Conservation (phyloP, 53 echinoderm and acorn worm species). For the Echinarachnius parma region DNA sequence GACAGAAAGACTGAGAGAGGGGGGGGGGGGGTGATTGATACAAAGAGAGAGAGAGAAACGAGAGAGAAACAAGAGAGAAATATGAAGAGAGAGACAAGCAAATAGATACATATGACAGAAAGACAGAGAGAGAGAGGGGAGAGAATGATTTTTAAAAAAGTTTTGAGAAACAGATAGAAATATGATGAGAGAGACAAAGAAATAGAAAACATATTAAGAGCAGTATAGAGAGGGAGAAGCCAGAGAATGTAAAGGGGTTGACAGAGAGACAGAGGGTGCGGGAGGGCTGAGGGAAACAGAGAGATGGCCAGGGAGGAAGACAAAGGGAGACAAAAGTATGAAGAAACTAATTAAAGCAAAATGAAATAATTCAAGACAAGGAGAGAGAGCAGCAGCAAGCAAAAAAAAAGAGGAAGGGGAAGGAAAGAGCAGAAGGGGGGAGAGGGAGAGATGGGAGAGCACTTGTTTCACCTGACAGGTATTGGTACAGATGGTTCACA, state of each 20-base stretch:
- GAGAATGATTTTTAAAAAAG: background rate
- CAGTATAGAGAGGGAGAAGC: background rate
- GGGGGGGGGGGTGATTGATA: background rate
- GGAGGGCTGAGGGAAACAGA: background rate
- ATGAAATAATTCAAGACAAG: background rate
- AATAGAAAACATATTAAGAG: background rate
- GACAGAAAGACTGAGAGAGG: constrained; percentile 6
- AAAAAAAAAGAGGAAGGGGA: background rate
- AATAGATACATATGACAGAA: background rate
- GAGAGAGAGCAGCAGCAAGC: background rate
- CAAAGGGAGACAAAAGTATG: background rate
- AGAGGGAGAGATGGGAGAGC: background rate
- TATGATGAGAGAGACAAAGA: background rate
- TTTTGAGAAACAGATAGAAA: background rate
- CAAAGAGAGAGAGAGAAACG: background rate
- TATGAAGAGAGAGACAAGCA: background rate
- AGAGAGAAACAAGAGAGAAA: background rate
- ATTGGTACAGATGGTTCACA: background rate
- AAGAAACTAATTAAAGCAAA: background rate
- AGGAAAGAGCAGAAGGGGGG: background rate
- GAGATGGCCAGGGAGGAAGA: background rate
- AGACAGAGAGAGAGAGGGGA: background rate
- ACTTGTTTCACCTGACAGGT: too few species aligned
- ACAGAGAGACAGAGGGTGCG: background rate
- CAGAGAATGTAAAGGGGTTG: background rate